Evolutionary conservation across 2,888 invertebrate species (phyloP), one percentile per base, ranked within the genome.

Genomic region (Terebella lapidaria): DNA sequence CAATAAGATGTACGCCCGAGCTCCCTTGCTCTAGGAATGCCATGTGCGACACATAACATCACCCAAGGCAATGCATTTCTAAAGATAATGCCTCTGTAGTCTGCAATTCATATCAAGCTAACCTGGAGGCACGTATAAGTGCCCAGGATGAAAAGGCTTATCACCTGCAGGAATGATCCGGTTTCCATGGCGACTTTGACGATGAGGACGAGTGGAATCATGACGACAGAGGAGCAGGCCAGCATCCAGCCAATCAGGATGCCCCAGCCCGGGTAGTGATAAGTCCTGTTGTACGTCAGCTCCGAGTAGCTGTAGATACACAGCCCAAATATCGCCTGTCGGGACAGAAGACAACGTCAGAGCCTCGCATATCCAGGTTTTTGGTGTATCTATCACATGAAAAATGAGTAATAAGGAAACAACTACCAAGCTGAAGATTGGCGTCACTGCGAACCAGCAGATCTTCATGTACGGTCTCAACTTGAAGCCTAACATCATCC

Each of bases 401-500:
- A n/a, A n/a, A n/a, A n/a, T n/a, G n/a, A n/a, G n/a, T n/a, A n/a
- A n/a, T n/a, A n/a, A n/a, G n/a, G n/a, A n/a, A n/a, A n/a, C n/a
- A n/a, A n/a, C n/a, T n/a, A n/a, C n/a, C 58, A 73, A 35, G 3
- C 70, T 71, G 54, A 74, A 74, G 3, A 67, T n/a, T 2, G 75
- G 75, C 5, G 74, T 73, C 3, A 72, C 47, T 10, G 72, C 29
- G 2, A 57, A 46, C 74, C 74, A 76, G 47, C 67, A 68, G 3
- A 69, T 26, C 56, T 70, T 72, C 63, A 72, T 69, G 22, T 62
- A 59, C 0, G 58, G 64, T 15, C 65, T 62, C 2, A 84, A 80
- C 54, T 79, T 74, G 70, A 83, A 84, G 2, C 91, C 91, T 64
- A 90, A 87, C 92, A 92, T 92, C 69, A 85, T 84, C 74, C 89